Evolutionary conservation across 2,113 vertebrate genomes (phyloP).

Genomic region (Alectura lathami): DNA sequence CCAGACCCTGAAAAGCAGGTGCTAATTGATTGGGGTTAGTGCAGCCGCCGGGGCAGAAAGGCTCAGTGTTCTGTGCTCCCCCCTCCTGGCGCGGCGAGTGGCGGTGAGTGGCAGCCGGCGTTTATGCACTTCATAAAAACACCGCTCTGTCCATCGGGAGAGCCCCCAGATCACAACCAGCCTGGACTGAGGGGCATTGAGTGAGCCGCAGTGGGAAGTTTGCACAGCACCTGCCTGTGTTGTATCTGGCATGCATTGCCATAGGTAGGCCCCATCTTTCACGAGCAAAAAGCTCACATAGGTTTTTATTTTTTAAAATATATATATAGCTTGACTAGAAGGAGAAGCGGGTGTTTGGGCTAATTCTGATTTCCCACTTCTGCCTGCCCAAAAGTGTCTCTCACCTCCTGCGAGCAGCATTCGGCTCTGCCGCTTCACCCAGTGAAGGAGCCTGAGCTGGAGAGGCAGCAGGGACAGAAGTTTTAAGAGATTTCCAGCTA

Average conservation of each 20-base stretch:
- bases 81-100: accelerated
- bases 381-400: neutral
- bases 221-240: conserved; percentile 54
- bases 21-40: conserved; percentile 58
- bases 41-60: neutral
- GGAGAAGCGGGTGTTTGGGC: neutral
- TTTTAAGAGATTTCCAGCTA: too few species aligned
- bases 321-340: neutral
- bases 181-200: neutral
- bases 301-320: neutral
- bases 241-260: neutral
- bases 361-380: neutral
- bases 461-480: neutral
- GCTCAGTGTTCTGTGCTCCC: conserved; percentile 20
- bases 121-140: conserved; percentile 47
- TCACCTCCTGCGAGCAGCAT: accelerated
- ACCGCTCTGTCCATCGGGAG: neutral
- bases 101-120: neutral
- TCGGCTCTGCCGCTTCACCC: neutral
- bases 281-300: neutral
- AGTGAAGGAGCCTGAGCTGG: accelerated
- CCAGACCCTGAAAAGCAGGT: neutral
- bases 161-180: neutral
- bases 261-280: neutral
- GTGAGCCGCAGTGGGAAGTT: neutral